These are phyloP conservation scores for Gymnosoma rotundatum DNA, from an alignment of 2,888 invertebrate species.

Conservation along the genomic window DNA sequence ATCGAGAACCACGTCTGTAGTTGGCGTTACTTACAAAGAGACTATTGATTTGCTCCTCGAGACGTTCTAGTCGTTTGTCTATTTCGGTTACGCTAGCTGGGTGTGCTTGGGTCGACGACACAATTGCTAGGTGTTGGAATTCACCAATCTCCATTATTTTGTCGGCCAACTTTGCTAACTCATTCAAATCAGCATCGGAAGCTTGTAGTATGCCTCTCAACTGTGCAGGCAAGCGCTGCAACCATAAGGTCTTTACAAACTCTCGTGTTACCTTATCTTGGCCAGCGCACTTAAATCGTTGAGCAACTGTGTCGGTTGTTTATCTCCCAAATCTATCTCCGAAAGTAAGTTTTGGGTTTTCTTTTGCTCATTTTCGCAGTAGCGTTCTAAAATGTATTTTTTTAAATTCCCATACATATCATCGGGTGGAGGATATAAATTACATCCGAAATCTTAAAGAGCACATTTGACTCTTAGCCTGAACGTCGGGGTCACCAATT, in stretches of 20 bases:
- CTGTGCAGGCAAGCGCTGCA: not conserved
- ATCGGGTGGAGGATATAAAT: too few relatives aligned
- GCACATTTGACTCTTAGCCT: not conserved
- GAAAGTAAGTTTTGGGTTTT: too few relatives aligned
- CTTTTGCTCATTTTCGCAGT: slow-evolving; percentile 36
- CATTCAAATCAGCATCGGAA: slow-evolving; percentile 5
- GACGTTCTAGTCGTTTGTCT: slow-evolving; percentile 8
- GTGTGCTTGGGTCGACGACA: too few relatives aligned
- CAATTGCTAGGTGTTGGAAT: not conserved
- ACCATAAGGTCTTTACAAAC: too few relatives aligned
- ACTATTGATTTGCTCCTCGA: not conserved
- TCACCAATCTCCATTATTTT: slow-evolving; percentile 12
- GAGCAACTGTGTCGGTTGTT: too few relatives aligned
- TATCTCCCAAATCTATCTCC: too few relatives aligned
- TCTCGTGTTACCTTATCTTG: too few relatives aligned
- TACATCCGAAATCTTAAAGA: too few relatives aligned
- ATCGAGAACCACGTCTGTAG: too few relatives aligned
- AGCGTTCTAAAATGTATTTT: slow-evolving; percentile 46
- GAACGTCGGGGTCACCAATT: slow-evolving; percentile 16
- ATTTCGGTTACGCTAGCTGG: not conserved
- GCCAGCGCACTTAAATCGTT: too few relatives aligned
- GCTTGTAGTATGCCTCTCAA: slow-evolving; percentile 31
- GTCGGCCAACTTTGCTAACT: slow-evolving; percentile 13
- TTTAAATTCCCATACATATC: too few relatives aligned
- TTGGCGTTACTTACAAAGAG: too few relatives aligned